These are phyloP conservation scores for Ptiloglossa arizonensis DNA, from an alignment of 1,140 invertebrate genomes.

Conservation along the genomic window DNA sequence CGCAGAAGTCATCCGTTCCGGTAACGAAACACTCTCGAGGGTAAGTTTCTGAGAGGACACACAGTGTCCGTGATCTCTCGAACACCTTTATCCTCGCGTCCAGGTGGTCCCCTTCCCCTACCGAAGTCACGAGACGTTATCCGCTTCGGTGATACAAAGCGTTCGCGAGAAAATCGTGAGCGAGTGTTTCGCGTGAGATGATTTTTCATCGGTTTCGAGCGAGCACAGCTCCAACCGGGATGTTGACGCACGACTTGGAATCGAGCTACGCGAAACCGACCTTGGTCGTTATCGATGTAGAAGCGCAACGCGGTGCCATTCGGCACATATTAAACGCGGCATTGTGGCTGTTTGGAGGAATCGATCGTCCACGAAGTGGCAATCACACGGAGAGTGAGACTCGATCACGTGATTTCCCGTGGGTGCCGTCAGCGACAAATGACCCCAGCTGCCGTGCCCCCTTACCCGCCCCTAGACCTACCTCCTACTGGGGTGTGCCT, in stretches of 20 bases:
- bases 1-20: too few relatives aligned
- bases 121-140: too few relatives aligned
- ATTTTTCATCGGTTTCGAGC: constrained; percentile 7
- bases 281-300: constrained; percentile 50
- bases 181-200: constrained; percentile 1
- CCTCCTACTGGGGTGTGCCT: too few relatives aligned
- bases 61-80: too few relatives aligned
- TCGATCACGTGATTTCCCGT: constrained; percentile 81
- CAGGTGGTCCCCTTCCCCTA: too few relatives aligned
- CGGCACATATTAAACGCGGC: constrained; percentile 70
- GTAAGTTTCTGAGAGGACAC: too few relatives aligned
- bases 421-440: constrained; percentile 78
- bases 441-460: constrained; percentile 68
- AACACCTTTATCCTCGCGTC: too few relatives aligned
- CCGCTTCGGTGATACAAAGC: not conserved
- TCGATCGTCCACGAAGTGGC: constrained; percentile 76
- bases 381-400: constrained; percentile 76
- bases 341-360: constrained; percentile 68
- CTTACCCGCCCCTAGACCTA: too few relatives aligned
- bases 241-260: not conserved
- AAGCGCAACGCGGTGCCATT: constrained; percentile 35
- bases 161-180: constrained; percentile 9
- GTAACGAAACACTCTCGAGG: too few relatives aligned
- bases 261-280: not conserved
- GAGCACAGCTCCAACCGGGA: not conserved